phyloP scores from a whole-genome alignment of 2,113 vertebrate species.

The Chamaetylas fuelleborni region DNA sequence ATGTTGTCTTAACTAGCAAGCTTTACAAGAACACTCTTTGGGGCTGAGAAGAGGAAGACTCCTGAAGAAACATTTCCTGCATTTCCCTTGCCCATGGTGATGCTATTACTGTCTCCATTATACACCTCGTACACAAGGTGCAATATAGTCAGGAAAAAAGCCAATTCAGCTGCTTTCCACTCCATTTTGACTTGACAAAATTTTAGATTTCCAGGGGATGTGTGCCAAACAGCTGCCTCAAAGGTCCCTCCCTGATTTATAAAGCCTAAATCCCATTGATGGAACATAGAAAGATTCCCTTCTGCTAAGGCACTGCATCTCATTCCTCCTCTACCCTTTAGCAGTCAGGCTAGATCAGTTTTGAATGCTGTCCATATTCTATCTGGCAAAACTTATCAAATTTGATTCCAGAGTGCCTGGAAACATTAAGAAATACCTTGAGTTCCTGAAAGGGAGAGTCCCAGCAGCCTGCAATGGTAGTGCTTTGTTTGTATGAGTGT shows the following conservation, averaged over 20 bases:
- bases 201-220: not conserved
- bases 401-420: not conserved
- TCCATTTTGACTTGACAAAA: not conserved
- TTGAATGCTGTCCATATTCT: rapidly evolving
- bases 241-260: not conserved
- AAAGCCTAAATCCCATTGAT: not conserved
- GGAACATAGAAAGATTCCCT: not conserved
- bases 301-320: not conserved
- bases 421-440: not conserved
- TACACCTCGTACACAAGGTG: not conserved
- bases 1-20: not conserved
- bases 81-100: not conserved
- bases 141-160: not conserved
- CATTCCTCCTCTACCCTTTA: not conserved
- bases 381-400: not conserved
- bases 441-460: not conserved
- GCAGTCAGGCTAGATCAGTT: rapidly evolving
- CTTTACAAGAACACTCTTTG: not conserved
- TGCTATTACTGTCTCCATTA: not conserved
- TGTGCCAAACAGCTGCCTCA: not conserved
- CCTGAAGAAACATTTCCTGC: not conserved
- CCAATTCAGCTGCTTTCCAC: not conserved
- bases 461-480: not conserved
- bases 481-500: rapidly evolving
- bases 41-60: not conserved